Evolutionary conservation across 2,113 vertebrate genomes (phyloP).

Genomic region (Numenius arquata): DNA sequence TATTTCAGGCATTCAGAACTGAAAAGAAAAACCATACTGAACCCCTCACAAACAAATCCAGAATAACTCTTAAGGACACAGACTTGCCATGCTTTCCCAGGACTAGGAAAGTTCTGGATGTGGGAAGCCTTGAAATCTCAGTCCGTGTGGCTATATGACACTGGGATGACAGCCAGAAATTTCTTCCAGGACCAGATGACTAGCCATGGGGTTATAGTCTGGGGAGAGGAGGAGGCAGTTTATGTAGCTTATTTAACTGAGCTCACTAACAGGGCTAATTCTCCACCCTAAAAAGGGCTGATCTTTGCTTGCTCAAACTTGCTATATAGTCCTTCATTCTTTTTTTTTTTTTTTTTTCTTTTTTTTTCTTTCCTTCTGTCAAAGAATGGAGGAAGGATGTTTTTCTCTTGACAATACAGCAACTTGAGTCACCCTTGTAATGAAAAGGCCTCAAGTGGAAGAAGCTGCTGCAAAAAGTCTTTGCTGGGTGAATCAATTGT

Average conservation of each 20-base stretch:
- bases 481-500: background rate
- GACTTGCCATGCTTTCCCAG: accelerated
- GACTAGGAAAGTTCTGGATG: background rate
- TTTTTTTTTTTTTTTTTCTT: too few species aligned
- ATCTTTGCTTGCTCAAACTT: background rate
- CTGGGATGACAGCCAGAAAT: background rate
- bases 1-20: background rate
- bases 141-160: background rate
- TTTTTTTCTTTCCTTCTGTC: too few species aligned
- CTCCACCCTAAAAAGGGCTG: background rate
- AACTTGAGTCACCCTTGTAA: background rate
- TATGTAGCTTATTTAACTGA: background rate
- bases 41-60: background rate
- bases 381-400: background rate
- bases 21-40: background rate
- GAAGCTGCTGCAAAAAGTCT: background rate
- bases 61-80: background rate
- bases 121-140: background rate
- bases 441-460: background rate
- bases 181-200: background rate
- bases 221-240: background rate
- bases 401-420: background rate
- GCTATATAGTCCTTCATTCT: background rate
- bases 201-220: too few species aligned
- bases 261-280: background rate